Evolutionary conservation across 2,113 vertebrate species (phyloP), one percentile per base, ranked within the genome.

Genomic region (Urocynchramus pylzowi): DNA sequence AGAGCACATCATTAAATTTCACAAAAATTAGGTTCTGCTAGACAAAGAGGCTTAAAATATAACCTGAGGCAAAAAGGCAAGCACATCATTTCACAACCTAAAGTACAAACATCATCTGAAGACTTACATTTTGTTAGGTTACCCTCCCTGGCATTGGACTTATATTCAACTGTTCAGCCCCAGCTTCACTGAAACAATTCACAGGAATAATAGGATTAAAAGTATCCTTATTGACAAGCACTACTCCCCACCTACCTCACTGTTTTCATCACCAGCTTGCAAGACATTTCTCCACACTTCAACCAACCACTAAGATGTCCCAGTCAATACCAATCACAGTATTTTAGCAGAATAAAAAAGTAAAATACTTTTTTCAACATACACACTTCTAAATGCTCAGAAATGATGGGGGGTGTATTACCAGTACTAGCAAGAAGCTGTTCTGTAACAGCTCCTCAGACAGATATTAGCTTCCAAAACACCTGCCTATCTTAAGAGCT

Each of bases 321-420:
- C 19, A 63, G 47, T 18, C 35, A 64, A 22, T 14, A 49, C 3
- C 5, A 41, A 47, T 10, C 27, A 45, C n/a, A 47, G 14, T 31
- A 86, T 28, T 67, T 56, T 11, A 52, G 60, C 5, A 78, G 28
- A 77, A 81, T 11, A 15, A 61, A 84, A 76, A 70, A 44, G 16
- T 5, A 71, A 57, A 86, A 47, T 6, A 7, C 1, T 44, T 24
- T 41, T 31, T 59, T 23, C 28, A 18, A 20, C 15, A 28, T 8
- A 39, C 24, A 31, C 1, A 1, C 8, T 16, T 52, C 33, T 44
- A 10, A 35, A 42, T 28, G 30, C 23, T 59, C 16, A 18, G 12
- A 84, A 49, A 19, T 15, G 1, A 67, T 41, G 50, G 10, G 5
- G 1, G 3, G 2, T 6, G 2, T 12, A 28, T 27, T 54, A 52